Evolutionary conservation across 2,888 invertebrate species (phyloP), one percentile per base, ranked within the genome.

Genomic region (Empis livida): DNA sequence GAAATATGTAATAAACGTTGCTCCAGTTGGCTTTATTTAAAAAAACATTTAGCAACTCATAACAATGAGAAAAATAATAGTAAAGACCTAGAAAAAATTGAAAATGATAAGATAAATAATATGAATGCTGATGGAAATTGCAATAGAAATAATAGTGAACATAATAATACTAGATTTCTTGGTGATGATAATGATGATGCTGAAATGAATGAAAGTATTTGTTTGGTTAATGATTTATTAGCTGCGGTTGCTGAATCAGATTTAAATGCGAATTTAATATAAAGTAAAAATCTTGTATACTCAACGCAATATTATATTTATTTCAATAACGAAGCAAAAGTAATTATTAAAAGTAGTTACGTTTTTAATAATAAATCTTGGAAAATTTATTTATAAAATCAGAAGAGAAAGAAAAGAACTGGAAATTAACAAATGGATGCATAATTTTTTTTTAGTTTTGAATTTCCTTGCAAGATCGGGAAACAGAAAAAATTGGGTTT

Each of bases 41-140:
- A 67, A 52, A 62, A 70, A 5, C 78, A 78, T 61, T 64, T 73
- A 65, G 65, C 74, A 9, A 67, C 65, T 15, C 79, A 78, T 63
- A 70, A 73, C 1, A 76, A 75, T 35, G 68, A 68, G 51, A 68
- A 66, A 49, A 54, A 37, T 69, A 9, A 27, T 27, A 4, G 68
- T 51, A 49, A 45, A 5, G 13, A 10, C 9, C n/a, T 17, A 17
- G 17, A 39, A 10, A 39, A 14, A 17, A n/a, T 17, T 11, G 44
- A 55, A 10, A 68, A 27, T 27, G 23, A 27, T 27, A 27, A 27
- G 2, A 27, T 8, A 27, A 27, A 27, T 27, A 27, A 8, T 8
- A 27, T 2, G 9, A 27, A 8, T 5, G 23, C 2, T 27, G 9
- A 27, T 27, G 31, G 73, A 74, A 20, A 46, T 45, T n/a, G 10